phyloP scores from a whole-genome alignment of 2,888 invertebrate genomes.

The Apamea monoglypha region DNA sequence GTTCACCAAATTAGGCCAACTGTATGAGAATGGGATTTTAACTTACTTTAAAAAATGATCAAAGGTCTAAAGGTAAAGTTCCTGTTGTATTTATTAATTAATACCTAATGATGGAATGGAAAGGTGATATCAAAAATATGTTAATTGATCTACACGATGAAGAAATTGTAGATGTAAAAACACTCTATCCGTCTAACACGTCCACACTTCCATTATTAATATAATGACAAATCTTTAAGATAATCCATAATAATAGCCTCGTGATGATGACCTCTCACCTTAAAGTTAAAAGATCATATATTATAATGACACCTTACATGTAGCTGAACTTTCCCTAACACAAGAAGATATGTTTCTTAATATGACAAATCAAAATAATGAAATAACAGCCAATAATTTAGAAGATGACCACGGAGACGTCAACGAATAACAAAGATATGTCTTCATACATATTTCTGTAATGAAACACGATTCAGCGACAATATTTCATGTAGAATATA shows the following conservation, averaged over 20 bases:
- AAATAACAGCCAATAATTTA: conserved; percentile 54
- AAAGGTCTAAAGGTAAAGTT: background rate
- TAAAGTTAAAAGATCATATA: conserved; percentile 54
- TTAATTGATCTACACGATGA: background rate
- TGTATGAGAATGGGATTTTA: background rate
- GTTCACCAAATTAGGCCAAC: background rate
- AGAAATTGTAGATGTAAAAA: background rate
- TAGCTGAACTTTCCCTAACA: conserved; percentile 51
- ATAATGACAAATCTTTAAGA: conserved; percentile 25
- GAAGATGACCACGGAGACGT: conserved; percentile 30
- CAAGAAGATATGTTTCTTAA: conserved; percentile 53
- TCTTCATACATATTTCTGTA: conserved; percentile 49
- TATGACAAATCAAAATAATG: conserved; percentile 53
- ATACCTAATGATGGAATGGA: background rate
- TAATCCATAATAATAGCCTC: conserved; percentile 25
- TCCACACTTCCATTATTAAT: conserved; percentile 20
- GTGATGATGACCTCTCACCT: conserved; percentile 54
- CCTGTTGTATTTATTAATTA: background rate
- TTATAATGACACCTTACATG: conserved; percentile 52
- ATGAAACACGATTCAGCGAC: conserved; percentile 46
- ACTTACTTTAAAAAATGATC: background rate
- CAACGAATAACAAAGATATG: conserved; percentile 47
- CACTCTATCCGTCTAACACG: background rate
- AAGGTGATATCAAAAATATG: background rate
- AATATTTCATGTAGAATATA: conserved; percentile 19